Evolutionary conservation across 2,113 vertebrate species (phyloP).

Genomic region (Pimephales promelas): DNA sequence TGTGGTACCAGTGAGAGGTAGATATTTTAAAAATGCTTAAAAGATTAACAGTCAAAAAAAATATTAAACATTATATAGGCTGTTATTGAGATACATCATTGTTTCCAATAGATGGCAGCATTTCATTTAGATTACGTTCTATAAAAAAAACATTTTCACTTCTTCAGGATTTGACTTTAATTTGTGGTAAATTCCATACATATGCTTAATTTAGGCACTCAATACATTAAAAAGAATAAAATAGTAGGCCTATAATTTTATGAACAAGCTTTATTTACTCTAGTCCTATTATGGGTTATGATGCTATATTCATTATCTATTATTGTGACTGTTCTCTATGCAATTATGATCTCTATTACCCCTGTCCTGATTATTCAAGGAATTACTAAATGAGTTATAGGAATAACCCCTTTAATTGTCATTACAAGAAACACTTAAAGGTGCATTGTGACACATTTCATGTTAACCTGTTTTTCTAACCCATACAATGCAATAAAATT

Average conservation of each 20-base stretch:
- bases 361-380: too few relatives aligned
- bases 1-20: not conserved
- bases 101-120: conserved; percentile 43
- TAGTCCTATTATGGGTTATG: too few relatives aligned
- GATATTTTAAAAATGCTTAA: not conserved
- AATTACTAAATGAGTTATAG: too few relatives aligned
- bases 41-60: not conserved
- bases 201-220: not conserved
- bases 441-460: too few relatives aligned
- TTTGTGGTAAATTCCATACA: not conserved
- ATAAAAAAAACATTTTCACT: not conserved
- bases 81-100: not conserved
- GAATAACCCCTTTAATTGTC: too few relatives aligned
- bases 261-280: not conserved
- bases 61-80: not conserved
- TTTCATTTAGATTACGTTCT: not conserved
- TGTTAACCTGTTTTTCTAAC: too few relatives aligned
- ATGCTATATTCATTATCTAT: too few relatives aligned
- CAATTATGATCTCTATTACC: too few relatives aligned
- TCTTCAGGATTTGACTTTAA: not conserved
- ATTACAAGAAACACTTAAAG: too few relatives aligned
- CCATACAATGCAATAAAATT: too few relatives aligned
- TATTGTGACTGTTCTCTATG: too few relatives aligned
- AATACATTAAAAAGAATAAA: not conserved
- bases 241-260: not conserved